Conservation (phyloP, 64 coral and sea anemone species). For the Porites australiensis region DNA sequence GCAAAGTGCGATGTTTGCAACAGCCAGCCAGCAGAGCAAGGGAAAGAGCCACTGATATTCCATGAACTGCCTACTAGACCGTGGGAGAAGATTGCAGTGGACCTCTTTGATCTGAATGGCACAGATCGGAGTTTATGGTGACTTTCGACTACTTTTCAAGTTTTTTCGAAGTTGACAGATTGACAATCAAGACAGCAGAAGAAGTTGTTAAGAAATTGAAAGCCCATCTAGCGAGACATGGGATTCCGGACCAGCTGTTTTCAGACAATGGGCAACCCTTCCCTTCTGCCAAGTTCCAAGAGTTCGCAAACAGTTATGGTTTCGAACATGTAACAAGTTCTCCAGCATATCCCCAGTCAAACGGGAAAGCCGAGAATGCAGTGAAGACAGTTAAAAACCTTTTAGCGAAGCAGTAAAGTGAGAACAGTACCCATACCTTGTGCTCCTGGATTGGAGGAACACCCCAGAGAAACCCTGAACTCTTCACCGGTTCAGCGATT, state of each 20-base stretch:
- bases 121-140: constrained; percentile 27
- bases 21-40: too few species aligned
- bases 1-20: too few species aligned
- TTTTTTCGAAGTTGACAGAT: constrained; percentile 30
- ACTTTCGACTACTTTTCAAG: constrained; percentile 35
- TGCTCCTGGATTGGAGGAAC: constrained; percentile 23
- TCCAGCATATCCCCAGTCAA: not conserved
- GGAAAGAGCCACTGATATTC: constrained; percentile 24
- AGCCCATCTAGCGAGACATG: constrained; percentile 34
- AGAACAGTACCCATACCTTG: not conserved
- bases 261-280: constrained; percentile 45
- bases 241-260: constrained; percentile 30
- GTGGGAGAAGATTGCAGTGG: constrained; percentile 48
- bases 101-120: constrained; percentile 39
- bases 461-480: constrained; percentile 42
- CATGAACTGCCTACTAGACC: constrained; percentile 17
- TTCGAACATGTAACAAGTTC: constrained; percentile 46
- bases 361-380: not conserved
- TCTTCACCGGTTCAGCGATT: constrained; percentile 50
- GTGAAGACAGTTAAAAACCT: constrained; percentile 12
- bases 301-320: constrained; percentile 18
- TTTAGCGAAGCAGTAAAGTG: not conserved
- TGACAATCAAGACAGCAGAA: not conserved
- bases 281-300: not conserved
- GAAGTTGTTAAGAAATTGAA: constrained; percentile 22